Conservation (phyloP, 2,113 vertebrate species). For the Lampris megalopsis region DNA sequence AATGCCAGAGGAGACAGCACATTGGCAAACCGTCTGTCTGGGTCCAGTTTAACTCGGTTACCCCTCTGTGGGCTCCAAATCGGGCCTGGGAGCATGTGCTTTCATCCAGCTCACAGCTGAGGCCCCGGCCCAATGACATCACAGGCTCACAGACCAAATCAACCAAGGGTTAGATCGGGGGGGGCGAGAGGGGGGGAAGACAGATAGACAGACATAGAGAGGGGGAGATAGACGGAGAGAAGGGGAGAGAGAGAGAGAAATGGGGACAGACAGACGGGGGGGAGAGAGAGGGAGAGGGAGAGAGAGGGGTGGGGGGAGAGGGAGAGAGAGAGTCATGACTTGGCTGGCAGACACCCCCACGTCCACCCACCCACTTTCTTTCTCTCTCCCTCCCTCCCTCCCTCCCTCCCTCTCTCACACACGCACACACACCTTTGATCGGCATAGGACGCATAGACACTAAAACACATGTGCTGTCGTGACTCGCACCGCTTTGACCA, state of each 20-base stretch:
- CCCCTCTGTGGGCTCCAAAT: conserved; percentile 54
- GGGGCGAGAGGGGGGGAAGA: neutral
- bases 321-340: conserved; percentile 24
- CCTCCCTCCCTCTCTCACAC: too few relatives aligned
- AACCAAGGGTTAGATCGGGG: conserved; percentile 24
- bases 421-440: neutral
- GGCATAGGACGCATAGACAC: neutral
- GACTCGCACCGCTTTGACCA: neutral
- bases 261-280: too few relatives aligned
- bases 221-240: too few relatives aligned
- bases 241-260: too few relatives aligned
- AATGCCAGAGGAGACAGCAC: conserved; percentile 62
- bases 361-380: neutral
- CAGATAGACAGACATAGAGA: too few relatives aligned
- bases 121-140: conserved; percentile 48
- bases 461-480: neutral
- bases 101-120: conserved; percentile 68
- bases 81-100: conserved; percentile 62
- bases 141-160: conserved; percentile 40
- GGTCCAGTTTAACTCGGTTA: conserved; percentile 74
- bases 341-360: neutral
- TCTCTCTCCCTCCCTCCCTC: too few relatives aligned
- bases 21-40: conserved; percentile 66
- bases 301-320: too few relatives aligned
- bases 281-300: too few relatives aligned